Evolutionary conservation across 2,113 vertebrate genomes (phyloP), one percentile per base, ranked within the genome.

Genomic region (Chionis minor): DNA sequence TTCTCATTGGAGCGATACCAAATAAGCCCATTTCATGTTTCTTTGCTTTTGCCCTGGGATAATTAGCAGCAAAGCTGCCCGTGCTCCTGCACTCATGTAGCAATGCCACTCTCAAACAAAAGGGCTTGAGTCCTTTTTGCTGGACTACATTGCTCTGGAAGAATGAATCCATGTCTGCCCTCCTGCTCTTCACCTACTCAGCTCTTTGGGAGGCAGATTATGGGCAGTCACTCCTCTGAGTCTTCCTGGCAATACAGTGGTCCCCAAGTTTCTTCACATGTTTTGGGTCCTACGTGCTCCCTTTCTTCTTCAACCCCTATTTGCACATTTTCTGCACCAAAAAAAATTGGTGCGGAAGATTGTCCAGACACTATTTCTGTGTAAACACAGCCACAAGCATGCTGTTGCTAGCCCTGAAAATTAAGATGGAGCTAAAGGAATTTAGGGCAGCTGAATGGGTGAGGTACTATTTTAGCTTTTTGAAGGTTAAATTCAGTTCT

Each of bases 11-110:
- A 54, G 56, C 2, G 27, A 42, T 92, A 95, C 94, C 95, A 97
- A 90, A 95, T 95, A 96, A 94, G 92, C 93, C 78, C 73, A 82
- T 95, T 95, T 96, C 62, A 77, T 0, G 1, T 96, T 95, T 88
- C 44, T 91, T 91, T 81, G 23, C 66, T 59, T 73, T 82, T 73
- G 38, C 70, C 22, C 33, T 86, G 69, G 51, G 47, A 74, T 77
- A 62, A 59, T 87, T 30, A 86, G 26, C 55, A 87, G n/a, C 20
- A 80, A 90, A 91, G 12, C 33, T 26, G 3, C 26, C 26, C 51
- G 27, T 82, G 40, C 24, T 66, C 49, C 70, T 58, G 30, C 45
- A 23, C 21, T 73, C 7, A 0, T 44, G 70, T 73, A 75, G 51
- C 66, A 63, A 45, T 51, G 27, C 30, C 74, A 59, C 38, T 81